Percentiles rank a stretch among this genome's conserved stretches.
Conservation (phyloP, 1,140 invertebrate genomes). For the Bombus waltoni region DNA sequence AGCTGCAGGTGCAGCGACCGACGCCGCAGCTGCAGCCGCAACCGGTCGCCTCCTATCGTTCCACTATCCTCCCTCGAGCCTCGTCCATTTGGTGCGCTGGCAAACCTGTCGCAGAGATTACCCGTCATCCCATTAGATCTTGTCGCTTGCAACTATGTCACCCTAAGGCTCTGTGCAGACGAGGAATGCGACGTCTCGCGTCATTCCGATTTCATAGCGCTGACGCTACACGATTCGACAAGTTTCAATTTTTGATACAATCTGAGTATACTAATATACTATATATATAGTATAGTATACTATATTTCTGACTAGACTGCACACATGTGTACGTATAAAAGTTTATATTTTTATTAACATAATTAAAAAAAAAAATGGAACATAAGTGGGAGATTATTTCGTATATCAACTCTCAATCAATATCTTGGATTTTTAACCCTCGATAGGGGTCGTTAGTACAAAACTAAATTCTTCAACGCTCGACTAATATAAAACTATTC, state of each 20-base stretch:
- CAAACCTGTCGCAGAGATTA: conserved; percentile 51
- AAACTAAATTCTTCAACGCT: too few relatives aligned
- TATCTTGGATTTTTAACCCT: too few relatives aligned
- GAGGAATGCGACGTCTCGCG: neutral
- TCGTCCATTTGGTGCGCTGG: conserved; percentile 68
- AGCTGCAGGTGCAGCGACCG: conserved; percentile 75
- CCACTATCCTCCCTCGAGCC: conserved; percentile 58
- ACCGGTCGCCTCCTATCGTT: conserved; percentile 71
- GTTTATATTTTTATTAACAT: too few relatives aligned
- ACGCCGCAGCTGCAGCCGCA: conserved; percentile 76
- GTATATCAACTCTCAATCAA: too few relatives aligned
- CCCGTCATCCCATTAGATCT: conserved; percentile 21
- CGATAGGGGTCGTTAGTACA: too few relatives aligned
- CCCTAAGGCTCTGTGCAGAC: neutral
- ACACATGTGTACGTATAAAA: neutral
- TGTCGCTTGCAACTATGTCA: neutral
- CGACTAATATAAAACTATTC: too few relatives aligned
- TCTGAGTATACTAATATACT: too few relatives aligned
- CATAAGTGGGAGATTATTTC: too few relatives aligned
- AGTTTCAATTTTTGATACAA: neutral
- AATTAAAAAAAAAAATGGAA: too few relatives aligned
- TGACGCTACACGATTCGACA: neutral
- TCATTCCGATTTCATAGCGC: neutral
- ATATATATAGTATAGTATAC: too few relatives aligned
- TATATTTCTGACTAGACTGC: too few relatives aligned